Evolutionary conservation across 2,113 vertebrate genomes (phyloP), one percentile per base, ranked within the genome.

Genomic region (Alligator sinensis): DNA sequence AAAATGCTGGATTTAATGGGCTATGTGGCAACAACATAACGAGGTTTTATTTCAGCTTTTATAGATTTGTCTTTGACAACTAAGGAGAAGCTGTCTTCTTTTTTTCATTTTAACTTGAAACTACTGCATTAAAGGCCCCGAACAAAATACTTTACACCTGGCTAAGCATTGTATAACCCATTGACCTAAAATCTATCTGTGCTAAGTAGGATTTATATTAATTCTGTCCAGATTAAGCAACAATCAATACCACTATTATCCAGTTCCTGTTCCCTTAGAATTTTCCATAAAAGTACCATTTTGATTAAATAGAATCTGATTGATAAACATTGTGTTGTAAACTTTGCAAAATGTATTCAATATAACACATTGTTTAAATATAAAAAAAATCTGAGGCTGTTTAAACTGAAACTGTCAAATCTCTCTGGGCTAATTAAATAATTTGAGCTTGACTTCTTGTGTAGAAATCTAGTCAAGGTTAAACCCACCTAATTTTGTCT

Each of bases 351-450:
- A 12, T 18, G 14, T 34, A 9, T 47, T 47, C 47, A 47, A 47
- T 47, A 47, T 47, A 47, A 47, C 47, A 47, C 47, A 47, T 47
- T 47, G 47, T 63, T 34, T 38, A 30, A 28, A 83, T 85, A 28
- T n/a, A 2, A 30, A 7, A 27, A 63, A 61, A 27, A 24, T 64
- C 30, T 84, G 85, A 25, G 77, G 1, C 0, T 18, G 17, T 54
- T 77, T 47, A 22, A 72, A 13, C 10, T 24, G 74, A 13, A 63
- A 15, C 34, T 79, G 19, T 16, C 24, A 47, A 27, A 15, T 61
- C 7, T 72, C 58, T 61, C 2, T 4, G 57, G 59, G 30, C 2
- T 28, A 77, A 12, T n/a, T 12, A 3, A 0, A 0, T 7, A 54
- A 19, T 19, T 62, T 60, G 47, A 55, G 14, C 4, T 1, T 9